Percentiles rank a stretch among this genome's conserved stretches.
phyloP scores from a whole-genome alignment of 2,113 vertebrate species.

The Penelope pileata region DNA sequence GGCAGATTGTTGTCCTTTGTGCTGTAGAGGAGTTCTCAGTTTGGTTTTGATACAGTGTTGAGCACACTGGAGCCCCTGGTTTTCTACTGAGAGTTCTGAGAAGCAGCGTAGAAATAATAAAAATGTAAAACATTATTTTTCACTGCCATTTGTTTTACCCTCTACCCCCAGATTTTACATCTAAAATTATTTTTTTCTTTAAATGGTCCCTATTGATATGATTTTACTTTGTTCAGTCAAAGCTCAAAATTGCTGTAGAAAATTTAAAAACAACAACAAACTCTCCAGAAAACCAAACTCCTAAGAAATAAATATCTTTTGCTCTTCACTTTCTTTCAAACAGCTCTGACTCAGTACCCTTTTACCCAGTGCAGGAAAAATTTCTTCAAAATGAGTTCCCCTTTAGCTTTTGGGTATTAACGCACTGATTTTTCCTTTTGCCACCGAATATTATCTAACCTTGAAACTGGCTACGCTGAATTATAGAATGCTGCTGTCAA shows the following conservation, averaged over 20 bases:
- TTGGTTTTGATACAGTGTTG: not conserved
- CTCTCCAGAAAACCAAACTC: not conserved
- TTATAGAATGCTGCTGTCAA: constrained; percentile 47
- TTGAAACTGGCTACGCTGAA: not conserved
- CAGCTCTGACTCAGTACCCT: not conserved
- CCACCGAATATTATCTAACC: constrained; percentile 23
- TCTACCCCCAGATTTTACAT: not conserved
- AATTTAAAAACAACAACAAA: not conserved
- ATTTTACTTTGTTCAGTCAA: not conserved
- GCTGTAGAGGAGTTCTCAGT: not conserved
- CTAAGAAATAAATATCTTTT: not conserved
- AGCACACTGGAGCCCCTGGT: not conserved
- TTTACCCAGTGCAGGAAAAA: not conserved
- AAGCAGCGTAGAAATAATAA: not conserved
- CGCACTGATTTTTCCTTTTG: not conserved
- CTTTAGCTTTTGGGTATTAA: constrained; percentile 7
- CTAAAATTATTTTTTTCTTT: not conserved
- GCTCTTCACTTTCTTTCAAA: not conserved
- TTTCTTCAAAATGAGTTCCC: not conserved
- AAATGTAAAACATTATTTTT: not conserved
- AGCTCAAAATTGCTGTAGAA: not conserved
- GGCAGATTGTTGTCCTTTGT: not conserved
- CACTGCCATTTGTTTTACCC: not conserved
- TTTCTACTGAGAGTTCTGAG: not conserved
- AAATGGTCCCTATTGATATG: not conserved